phyloP scores from a whole-genome alignment of 2,113 vertebrate species.

The Myotis lucifugus region DNA sequence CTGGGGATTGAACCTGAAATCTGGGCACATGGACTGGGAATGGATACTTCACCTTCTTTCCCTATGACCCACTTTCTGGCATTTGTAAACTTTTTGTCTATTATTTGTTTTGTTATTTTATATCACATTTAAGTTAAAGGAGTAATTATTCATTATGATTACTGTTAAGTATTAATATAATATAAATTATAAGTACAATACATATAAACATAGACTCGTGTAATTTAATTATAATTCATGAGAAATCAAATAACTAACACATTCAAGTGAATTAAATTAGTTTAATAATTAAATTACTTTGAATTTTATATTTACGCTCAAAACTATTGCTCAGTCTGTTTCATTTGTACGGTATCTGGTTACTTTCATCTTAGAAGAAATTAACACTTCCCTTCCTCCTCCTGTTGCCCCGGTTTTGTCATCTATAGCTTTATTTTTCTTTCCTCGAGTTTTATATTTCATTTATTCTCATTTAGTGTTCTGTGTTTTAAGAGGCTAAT shows the following conservation, averaged over 20 bases:
- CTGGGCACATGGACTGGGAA: too few species aligned
- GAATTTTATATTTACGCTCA: not conserved
- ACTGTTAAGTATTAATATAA: not conserved
- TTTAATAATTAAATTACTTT: not conserved
- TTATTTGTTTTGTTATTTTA: not conserved
- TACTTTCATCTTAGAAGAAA: not conserved
- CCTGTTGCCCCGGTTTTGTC: not conserved
- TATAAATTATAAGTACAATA: not conserved
- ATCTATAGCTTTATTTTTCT: not conserved
- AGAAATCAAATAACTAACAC: not conserved
- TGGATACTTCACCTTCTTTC: not conserved
- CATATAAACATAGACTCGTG: not conserved
- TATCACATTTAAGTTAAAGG: not conserved
- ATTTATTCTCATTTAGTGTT: not conserved
- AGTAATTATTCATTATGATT: not conserved
- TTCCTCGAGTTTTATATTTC: constrained; percentile 4
- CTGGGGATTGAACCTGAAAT: too few species aligned
- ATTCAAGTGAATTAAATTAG: not conserved
- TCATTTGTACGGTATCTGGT: not conserved
- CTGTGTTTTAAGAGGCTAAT: not conserved
- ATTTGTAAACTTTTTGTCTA: not conserved
- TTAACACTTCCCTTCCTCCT: not conserved
- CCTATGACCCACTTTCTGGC: not conserved
- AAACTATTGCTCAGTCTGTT: not conserved
- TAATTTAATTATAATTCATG: not conserved